phyloP scores from a whole-genome alignment of 2,888 invertebrate species.

The Eucera pruinosa region DNA sequence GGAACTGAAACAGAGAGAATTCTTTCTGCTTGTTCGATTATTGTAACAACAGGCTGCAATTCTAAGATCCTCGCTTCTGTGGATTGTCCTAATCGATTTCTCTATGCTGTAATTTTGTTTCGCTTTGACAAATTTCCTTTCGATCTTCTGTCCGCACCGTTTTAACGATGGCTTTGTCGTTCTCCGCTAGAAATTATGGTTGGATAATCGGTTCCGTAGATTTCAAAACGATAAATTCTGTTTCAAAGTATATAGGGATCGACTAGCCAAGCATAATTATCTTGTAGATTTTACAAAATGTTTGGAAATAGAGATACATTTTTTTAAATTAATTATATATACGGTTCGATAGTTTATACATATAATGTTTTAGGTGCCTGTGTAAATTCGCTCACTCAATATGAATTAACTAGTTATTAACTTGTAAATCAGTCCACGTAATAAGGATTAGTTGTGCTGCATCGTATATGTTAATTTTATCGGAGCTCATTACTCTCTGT shows the following conservation, averaged over 20 bases:
- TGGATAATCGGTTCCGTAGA: not conserved
- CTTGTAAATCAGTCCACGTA: not conserved
- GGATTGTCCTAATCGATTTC: constrained; percentile 61
- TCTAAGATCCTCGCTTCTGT: constrained; percentile 38
- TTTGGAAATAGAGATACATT: too few relatives aligned
- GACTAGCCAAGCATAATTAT: not conserved
- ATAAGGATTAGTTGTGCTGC: not conserved
- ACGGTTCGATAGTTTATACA: not conserved
- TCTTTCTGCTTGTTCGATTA: constrained; percentile 66
- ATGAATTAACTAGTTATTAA: constrained; percentile 8
- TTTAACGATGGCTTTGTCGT: not conserved
- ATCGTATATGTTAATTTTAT: constrained; percentile 16
- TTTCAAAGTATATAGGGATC: not conserved
- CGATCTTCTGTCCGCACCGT: not conserved
- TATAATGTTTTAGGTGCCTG: not conserved
- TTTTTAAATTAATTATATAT: not conserved
- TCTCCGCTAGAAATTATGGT: not conserved
- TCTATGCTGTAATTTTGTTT: constrained; percentile 49
- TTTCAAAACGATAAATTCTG: not conserved
- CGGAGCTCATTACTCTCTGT: constrained; percentile 10
- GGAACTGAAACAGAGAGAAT: constrained; percentile 47
- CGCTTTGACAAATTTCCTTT: constrained; percentile 21
- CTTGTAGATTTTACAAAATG: not conserved
- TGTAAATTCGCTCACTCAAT: not conserved
- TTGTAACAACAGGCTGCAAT: constrained; percentile 63